Percentiles rank a stretch among this genome's conserved stretches.
Conservation (phyloP, 2,888 invertebrate genomes). For the Eremobia ochroleuca region DNA sequence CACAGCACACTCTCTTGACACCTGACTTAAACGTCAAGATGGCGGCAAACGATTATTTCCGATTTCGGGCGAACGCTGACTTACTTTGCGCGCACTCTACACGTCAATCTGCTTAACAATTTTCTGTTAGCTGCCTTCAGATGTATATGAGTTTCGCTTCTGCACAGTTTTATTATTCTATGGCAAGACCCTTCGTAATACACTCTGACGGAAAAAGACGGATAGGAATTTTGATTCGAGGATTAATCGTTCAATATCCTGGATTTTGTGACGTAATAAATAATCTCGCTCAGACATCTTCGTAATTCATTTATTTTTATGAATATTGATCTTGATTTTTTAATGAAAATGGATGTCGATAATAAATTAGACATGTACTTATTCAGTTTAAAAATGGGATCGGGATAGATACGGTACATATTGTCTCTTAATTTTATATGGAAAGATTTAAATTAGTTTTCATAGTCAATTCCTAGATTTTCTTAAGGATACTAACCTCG, state of each 20-base stretch:
- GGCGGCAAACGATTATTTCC: no score
- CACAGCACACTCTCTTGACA: no score
- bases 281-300: constrained; percentile 34
- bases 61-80: no score
- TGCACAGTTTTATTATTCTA: constrained; percentile 1
- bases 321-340: not conserved
- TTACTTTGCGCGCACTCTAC: no score
- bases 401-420: not conserved
- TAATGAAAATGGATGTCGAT: constrained; percentile 24
- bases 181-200: constrained; percentile 37
- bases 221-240: constrained; percentile 55
- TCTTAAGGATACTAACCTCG: no score
- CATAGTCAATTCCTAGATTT: not conserved
- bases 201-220: constrained; percentile 47
- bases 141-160: not conserved
- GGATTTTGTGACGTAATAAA: constrained; percentile 54
- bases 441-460: not conserved
- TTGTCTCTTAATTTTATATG: not conserved
- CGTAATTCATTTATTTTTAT: constrained; percentile 31
- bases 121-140: no score
- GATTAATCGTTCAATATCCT: constrained; percentile 55
- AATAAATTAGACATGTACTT: not conserved
- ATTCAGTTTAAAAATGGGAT: not conserved
- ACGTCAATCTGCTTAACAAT: no score
- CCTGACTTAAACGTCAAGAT: no score